phyloP scores from a whole-genome alignment of 2,113 vertebrate genomes.

The Acrocephalus arundinaceus region DNA sequence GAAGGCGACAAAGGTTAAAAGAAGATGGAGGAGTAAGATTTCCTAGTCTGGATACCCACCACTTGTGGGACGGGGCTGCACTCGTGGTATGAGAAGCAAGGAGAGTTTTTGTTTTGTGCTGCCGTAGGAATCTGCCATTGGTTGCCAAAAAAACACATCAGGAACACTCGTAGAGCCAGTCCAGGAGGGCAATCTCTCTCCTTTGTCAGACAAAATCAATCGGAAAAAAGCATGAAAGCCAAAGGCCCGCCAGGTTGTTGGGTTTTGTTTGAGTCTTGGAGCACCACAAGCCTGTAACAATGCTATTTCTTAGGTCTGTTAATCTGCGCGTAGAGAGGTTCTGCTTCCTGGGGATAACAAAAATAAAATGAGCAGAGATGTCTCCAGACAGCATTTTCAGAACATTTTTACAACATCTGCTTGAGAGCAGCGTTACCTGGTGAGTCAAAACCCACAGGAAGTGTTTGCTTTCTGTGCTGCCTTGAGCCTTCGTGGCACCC shows the following conservation, averaged over 20 bases:
- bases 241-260: constrained; percentile 64
- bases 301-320: constrained; percentile 94
- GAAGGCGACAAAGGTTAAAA: constrained; percentile 28
- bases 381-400: constrained; percentile 4
- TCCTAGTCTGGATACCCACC: constrained; percentile 24
- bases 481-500: background rate
- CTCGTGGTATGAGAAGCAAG: constrained; percentile 9
- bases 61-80: constrained; percentile 10
- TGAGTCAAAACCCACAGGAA: constrained; percentile 10
- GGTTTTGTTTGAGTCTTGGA: constrained; percentile 72
- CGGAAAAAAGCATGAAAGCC: constrained; percentile 64
- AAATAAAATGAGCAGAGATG: constrained; percentile 55
- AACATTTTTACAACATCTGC: constrained; percentile 19
- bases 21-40: constrained; percentile 28
- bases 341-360: constrained; percentile 82
- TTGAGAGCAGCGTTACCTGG: background rate
- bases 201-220: constrained; percentile 66
- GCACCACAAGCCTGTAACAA: constrained; percentile 66
- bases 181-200: constrained; percentile 64
- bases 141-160: constrained; percentile 68
- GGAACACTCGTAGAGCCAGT: constrained; percentile 65
- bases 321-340: constrained; percentile 96
- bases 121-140: constrained; percentile 64
- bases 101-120: constrained; percentile 66
- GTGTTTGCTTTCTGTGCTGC: background rate